Percentiles rank a stretch among this genome's conserved stretches.
Conservation (phyloP, 2,797 vertebrate species). For the Myoxocephalus aenaeus region DNA sequence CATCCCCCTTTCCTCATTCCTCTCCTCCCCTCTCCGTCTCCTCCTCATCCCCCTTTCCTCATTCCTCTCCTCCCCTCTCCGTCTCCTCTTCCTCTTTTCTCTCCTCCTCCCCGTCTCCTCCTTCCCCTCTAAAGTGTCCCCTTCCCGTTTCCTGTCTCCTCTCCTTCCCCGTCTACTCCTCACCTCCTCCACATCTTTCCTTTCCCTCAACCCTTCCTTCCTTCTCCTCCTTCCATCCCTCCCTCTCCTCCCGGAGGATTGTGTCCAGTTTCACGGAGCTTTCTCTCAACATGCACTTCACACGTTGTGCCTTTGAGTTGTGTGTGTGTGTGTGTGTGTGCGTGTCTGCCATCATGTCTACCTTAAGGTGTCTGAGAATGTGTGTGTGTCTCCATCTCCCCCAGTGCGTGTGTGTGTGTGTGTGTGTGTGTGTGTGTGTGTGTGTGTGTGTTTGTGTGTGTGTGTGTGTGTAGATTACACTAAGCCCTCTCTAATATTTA, state of each 20-base stretch:
- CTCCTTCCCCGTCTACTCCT: neutral
- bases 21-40: constrained; percentile 26
- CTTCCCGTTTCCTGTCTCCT: no score
- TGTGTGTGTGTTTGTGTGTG: constrained; percentile 51
- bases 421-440: constrained; percentile 41
- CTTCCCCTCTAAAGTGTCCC: no score
- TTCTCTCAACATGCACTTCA: constrained; percentile 53
- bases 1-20: constrained; percentile 35
- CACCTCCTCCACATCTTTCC: neutral
- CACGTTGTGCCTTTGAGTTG: constrained; percentile 39
- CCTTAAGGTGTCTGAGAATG: constrained; percentile 80
- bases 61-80: neutral
- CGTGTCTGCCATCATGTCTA: constrained; percentile 69
- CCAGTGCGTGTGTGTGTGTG: constrained; percentile 28
- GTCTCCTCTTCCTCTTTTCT: neutral
- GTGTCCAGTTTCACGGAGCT: constrained; percentile 65
- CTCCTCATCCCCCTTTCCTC: neutral
- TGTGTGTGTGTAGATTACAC: constrained; percentile 74
- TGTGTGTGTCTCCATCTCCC: constrained; percentile 69
- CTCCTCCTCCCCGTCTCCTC: neutral
- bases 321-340: constrained; percentile 47
- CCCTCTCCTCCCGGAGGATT: constrained; percentile 42
- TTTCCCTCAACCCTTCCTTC: neutral
- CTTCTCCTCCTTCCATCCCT: neutral
- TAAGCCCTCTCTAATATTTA: constrained; percentile 85